These are phyloP conservation scores for Brenthis daphne DNA, from an alignment of 2,888 invertebrate genomes.

Conservation along the genomic window DNA sequence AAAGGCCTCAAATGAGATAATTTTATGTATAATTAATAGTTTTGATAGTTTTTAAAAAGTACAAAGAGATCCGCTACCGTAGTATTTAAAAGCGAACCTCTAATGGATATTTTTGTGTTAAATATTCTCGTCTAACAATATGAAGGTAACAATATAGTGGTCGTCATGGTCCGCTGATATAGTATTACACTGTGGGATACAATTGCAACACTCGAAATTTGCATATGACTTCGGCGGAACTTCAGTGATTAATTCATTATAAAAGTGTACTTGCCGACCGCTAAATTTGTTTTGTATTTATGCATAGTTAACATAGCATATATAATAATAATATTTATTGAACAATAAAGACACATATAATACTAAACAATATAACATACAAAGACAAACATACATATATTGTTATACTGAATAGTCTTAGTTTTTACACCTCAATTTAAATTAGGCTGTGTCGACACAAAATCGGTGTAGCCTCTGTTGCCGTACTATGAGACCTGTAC, in stretches of 20 bases:
- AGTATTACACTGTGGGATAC: conserved; percentile 59
- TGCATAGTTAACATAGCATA: conserved; percentile 19
- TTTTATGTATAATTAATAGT: conserved; percentile 40
- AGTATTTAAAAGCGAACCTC: conserved; percentile 51
- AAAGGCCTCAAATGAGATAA: conserved; percentile 35
- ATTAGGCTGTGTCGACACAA: no score
- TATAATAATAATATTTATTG: not conserved
- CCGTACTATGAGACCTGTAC: no score
- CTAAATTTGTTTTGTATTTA: conserved; percentile 32
- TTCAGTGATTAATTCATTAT: conserved; percentile 56
- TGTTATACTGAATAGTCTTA: no score
- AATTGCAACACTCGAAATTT: conserved; percentile 69
- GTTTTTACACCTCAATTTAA: no score
- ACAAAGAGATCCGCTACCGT: conserved; percentile 39
- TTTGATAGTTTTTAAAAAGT: conserved; percentile 41
- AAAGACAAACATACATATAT: no score
- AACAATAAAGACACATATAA: no score
- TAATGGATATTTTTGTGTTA: conserved; percentile 59
- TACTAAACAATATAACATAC: no score
- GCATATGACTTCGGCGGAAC: conserved; percentile 70
- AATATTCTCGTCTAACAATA: conserved; percentile 36
- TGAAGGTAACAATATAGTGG: conserved; percentile 53
- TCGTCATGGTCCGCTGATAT: conserved; percentile 65
- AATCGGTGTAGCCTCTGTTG: no score
- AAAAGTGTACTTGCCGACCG: conserved; percentile 33